Evolutionary conservation across 2,888 invertebrate genomes (phyloP).

Genomic region (Polydrusus cervinus): DNA sequence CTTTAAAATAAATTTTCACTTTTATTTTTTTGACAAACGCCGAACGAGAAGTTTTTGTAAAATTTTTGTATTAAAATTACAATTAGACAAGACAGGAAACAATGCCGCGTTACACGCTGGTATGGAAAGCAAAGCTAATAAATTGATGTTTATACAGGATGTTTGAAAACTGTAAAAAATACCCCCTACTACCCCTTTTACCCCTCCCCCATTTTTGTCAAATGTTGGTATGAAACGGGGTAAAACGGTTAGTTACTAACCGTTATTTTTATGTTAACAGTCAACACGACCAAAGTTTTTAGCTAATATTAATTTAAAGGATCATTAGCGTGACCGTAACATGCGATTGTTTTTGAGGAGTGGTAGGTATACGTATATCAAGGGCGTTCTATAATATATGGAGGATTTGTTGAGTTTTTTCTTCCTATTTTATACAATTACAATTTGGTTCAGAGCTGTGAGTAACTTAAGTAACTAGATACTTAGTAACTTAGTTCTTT

Average conservation of each 20-base stretch:
- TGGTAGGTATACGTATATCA: constrained; percentile 41
- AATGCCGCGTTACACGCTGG: too few relatives aligned
- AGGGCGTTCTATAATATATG: constrained; percentile 32
- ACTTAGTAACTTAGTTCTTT: too few relatives aligned
- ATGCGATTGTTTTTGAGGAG: constrained; percentile 32
- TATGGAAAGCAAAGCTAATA: neutral
- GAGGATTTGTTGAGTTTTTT: constrained; percentile 17
- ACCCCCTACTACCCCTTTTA: too few relatives aligned
- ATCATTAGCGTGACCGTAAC: constrained; percentile 27
- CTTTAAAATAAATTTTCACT: too few relatives aligned
- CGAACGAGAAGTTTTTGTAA: too few relatives aligned
- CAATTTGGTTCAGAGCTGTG: neutral
- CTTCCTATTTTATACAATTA: neutral
- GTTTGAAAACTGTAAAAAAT: too few relatives aligned
- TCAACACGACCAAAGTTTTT: constrained; percentile 11
- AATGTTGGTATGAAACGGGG: too few relatives aligned
- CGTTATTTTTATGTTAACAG: constrained; percentile 30
- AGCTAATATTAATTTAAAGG: constrained; percentile 36
- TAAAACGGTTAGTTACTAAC: neutral
- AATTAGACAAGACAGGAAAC: too few relatives aligned
- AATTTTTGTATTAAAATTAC: too few relatives aligned
- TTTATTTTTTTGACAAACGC: too few relatives aligned
- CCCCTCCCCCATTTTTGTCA: too few relatives aligned
- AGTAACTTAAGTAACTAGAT: too few relatives aligned
- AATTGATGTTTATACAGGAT: neutral